Base-by-base conservation (phyloP, 1,140 invertebrate genomes). In the Cephus cinctus region DNA sequence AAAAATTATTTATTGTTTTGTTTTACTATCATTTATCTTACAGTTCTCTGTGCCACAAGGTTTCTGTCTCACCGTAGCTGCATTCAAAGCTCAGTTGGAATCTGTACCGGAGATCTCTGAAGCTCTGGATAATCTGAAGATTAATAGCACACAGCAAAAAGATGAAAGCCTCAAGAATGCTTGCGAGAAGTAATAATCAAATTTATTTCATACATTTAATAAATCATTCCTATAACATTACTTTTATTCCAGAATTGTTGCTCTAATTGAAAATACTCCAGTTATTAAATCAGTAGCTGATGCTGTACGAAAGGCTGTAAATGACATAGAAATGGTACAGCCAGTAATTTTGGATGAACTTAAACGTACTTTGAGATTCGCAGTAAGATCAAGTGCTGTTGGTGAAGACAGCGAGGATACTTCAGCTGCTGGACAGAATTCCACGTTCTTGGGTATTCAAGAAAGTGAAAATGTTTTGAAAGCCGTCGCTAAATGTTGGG, bases 351-450 rank as follows among this genome's bases (percentile, higher is more conserved):
- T 18, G 18, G 22, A 20, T 16, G 46, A 42, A 47, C 43, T 3
- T 50, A 50, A 47, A 14, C 5, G 35, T 9, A 53, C 32, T 5
- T 63, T 69, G 36, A 36, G 14, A 21, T 80, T 79, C 57, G 79
- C 80, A 3, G 75, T 81, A 9, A 67, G 79, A 55, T 80, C 78
- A 4, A 79, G 78, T 63, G 89, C 85, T 21, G 76, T 87, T 38
- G 85, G 85, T 3, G 90, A 93, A 78, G 90, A 94, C 72, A 83
- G 84, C 5, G 80, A 83, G 43, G 87, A 87, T 71, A 61, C 82
- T 67, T 92, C 89, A 0, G 84, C 86, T 3, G 90, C 91, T n/a
- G 91, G 91, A 15, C 90, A 94, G 76, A 89, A 93, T 72, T 82
- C 84, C 31, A 92, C 88, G 0, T 81, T 85, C 50, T 71, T 94